Conservation (phyloP, 2,888 invertebrate genomes). For the Cetonia aurata region DNA sequence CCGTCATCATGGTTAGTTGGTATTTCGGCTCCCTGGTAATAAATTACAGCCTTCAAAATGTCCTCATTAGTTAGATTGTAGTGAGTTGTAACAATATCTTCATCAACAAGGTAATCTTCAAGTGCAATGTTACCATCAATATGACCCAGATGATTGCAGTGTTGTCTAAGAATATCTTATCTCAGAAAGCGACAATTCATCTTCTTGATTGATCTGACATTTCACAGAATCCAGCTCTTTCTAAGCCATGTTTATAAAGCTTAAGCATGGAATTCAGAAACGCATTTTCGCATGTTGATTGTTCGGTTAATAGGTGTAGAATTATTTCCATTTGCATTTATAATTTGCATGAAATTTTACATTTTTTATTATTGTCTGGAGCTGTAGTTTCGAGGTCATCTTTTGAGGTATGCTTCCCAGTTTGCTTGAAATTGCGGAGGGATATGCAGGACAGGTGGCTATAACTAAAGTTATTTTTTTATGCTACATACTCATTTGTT, state of each 20-base stretch:
- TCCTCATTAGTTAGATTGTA: background rate
- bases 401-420: too few species aligned
- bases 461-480: too few species aligned
- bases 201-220: background rate
- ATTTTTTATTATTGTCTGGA: background rate
- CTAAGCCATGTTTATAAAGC: background rate
- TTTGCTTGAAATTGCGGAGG: too few species aligned
- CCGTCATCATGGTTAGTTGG: background rate
- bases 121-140: slow-evolving; percentile 6
- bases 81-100: slow-evolving; percentile 1
- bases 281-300: slow-evolving; percentile 10
- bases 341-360: background rate
- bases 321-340: background rate
- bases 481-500: too few species aligned
- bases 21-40: background rate
- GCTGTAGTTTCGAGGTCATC: too few species aligned
- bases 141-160: background rate
- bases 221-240: background rate
- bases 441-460: too few species aligned
- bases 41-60: too few species aligned
- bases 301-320: background rate
- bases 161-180: slow-evolving; percentile 6
- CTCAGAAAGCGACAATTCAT: slow-evolving; percentile 9
- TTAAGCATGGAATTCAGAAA: slow-evolving; percentile 20
- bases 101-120: background rate